Evolutionary conservation across 2,888 invertebrate genomes (phyloP).

Genomic region (Oligia latruncula): DNA sequence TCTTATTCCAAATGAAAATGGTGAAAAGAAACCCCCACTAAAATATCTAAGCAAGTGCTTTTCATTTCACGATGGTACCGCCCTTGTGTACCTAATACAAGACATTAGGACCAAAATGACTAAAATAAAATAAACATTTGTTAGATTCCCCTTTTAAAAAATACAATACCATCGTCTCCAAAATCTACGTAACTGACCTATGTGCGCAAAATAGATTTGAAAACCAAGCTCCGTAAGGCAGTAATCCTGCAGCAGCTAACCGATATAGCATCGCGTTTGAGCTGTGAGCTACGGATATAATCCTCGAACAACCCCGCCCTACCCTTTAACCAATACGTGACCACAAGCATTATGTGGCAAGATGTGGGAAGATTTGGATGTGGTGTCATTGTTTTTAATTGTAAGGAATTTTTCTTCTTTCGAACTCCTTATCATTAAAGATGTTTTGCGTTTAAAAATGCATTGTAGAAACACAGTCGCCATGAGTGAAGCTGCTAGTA

Average conservation of each 20-base stretch:
- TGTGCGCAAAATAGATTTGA: constrained; percentile 52
- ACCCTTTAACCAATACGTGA: constrained; percentile 89
- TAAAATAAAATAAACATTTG: background rate
- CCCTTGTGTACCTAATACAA: background rate
- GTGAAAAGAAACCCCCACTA: background rate
- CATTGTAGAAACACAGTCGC: background rate
- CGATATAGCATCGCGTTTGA: constrained; percentile 67
- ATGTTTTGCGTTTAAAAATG: background rate
- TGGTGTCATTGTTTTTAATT: constrained; percentile 36
- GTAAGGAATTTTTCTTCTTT: background rate
- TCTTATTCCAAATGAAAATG: background rate
- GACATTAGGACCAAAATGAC: background rate
- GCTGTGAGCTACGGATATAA: constrained; percentile 77
- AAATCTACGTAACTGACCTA: constrained; percentile 23
- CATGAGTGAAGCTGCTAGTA: background rate
- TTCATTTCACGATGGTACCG: background rate
- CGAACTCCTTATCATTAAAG: no score
- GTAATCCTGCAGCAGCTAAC: constrained; percentile 65
- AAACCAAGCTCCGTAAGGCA: constrained; percentile 64
- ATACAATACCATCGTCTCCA: background rate
- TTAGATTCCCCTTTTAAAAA: background rate
- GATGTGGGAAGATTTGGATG: constrained; percentile 70
- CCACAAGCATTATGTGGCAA: constrained; percentile 76
- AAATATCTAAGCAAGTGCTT: no score
- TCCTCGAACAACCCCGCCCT: constrained; percentile 81